Conservation (phyloP, 2,888 invertebrate genomes). For the Thera obeliscata region DNA sequence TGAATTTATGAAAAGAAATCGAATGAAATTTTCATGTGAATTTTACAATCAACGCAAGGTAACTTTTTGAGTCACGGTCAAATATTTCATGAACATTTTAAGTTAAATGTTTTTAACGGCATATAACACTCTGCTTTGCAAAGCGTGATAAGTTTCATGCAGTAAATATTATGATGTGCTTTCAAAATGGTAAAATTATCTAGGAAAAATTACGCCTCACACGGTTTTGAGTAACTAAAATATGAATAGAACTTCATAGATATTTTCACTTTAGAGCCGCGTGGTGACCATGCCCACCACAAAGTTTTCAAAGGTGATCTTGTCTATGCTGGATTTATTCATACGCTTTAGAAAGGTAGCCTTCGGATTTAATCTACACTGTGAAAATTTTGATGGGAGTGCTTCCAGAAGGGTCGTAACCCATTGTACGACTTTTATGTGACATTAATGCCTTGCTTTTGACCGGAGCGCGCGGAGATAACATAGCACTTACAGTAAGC, state of each 20-base stretch:
- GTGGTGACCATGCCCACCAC: conserved; percentile 78
- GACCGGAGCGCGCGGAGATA: conserved; percentile 83
- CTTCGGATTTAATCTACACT: conserved; percentile 61
- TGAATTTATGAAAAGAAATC: not conserved
- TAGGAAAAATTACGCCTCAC: conserved; percentile 72
- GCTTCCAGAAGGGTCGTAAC: conserved; percentile 80
- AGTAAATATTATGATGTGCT: conserved; percentile 65
- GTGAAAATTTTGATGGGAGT: conserved; percentile 63
- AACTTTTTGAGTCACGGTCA: conserved; percentile 16
- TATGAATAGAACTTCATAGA: conserved; percentile 61
- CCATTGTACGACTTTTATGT: conserved; percentile 73
- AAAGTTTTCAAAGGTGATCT: conserved; percentile 60
- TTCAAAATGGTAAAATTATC: conserved; percentile 56
- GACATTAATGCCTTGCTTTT: conserved; percentile 83
- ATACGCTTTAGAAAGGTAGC: conserved; percentile 73
- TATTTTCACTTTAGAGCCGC: conserved; percentile 63
- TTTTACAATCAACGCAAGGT: conserved; percentile 17
- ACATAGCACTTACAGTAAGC: conserved; percentile 85
- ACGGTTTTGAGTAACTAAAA: conserved; percentile 71
- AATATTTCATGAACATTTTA: conserved; percentile 10
- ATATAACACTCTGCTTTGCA: conserved; percentile 79
- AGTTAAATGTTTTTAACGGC: conserved; percentile 46
- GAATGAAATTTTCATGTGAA: not conserved
- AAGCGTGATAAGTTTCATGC: conserved; percentile 78
- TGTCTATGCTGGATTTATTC: conserved; percentile 61